Evolutionary conservation across 92 coral and sea anemone genomes (phyloP).

Genomic region (Diadumene lineata): DNA sequence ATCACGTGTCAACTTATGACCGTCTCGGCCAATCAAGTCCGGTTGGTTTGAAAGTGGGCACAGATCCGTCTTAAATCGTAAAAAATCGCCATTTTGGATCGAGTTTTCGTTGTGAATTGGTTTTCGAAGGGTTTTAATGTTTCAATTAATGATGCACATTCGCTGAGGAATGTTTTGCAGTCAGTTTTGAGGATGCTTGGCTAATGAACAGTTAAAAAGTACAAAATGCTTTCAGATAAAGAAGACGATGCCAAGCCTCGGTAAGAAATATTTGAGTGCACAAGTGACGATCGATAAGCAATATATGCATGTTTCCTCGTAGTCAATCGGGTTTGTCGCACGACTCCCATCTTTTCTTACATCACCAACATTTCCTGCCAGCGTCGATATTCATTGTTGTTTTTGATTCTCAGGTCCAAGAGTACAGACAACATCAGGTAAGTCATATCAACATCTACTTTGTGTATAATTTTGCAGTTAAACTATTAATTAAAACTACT

Average conservation of each 20-base stretch:
- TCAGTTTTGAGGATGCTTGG: not conserved
- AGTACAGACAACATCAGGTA: slow-evolving; percentile 50
- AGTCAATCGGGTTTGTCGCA: slow-evolving; percentile 10
- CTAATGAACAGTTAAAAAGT: not conserved
- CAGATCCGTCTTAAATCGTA: slow-evolving; percentile 33
- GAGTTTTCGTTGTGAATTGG: slow-evolving; percentile 16
- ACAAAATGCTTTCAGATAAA: slow-evolving; percentile 38
- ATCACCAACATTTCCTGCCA: not conserved
- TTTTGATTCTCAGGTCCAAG: slow-evolving; percentile 33
- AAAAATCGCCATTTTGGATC: slow-evolving; percentile 81
- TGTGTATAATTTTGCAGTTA: not conserved
- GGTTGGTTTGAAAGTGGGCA: slow-evolving; percentile 19
- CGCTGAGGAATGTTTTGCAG: not conserved
- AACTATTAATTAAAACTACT: too few species aligned
- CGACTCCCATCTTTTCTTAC: not conserved
- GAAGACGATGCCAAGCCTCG: slow-evolving; percentile 29
- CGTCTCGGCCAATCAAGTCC: slow-evolving; percentile 37
- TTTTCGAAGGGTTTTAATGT: slow-evolving; percentile 25
- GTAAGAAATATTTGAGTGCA: slow-evolving; percentile 27
- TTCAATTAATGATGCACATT: not conserved
- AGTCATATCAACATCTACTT: slow-evolving; percentile 1
- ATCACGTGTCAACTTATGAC: slow-evolving; percentile 26
- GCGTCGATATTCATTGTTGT: not conserved
- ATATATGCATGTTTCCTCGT: slow-evolving; percentile 4
- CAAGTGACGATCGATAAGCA: slow-evolving; percentile 25